Conservation (phyloP, 2,888 invertebrate species). For the Coenonympha glycerion region DNA sequence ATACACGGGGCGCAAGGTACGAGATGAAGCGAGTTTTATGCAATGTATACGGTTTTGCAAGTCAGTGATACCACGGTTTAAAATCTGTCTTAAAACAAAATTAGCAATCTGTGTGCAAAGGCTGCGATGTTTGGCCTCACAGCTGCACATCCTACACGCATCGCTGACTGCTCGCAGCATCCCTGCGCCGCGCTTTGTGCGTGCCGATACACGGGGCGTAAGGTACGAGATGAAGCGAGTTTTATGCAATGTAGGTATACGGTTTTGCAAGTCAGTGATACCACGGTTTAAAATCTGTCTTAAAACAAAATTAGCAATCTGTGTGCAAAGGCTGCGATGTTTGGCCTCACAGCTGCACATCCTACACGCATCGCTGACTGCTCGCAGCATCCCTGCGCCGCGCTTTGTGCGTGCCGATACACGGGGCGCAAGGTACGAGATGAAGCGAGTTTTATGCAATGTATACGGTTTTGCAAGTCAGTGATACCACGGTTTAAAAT, state of each 20-base stretch:
- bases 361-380: constrained; percentile 67
- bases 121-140: constrained; percentile 25
- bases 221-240: constrained; percentile 34
- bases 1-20: constrained; percentile 46
- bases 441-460: constrained; percentile 29
- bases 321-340: constrained; percentile 2
- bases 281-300: too few relatives aligned
- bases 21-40: constrained; percentile 31
- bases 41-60: too few relatives aligned
- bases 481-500: too few relatives aligned
- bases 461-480: too few relatives aligned
- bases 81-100: too few relatives aligned
- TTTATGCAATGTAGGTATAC: constrained; percentile 10
- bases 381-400: constrained; percentile 64
- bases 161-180: constrained; percentile 62
- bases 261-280: too few relatives aligned
- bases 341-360: constrained; percentile 53
- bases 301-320: constrained; percentile 2
- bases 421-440: constrained; percentile 38
- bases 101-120: constrained; percentile 4
- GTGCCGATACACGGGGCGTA: constrained; percentile 59
- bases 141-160: constrained; percentile 71
- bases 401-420: constrained; percentile 73
- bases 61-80: too few relatives aligned
- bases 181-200: constrained; percentile 70